Base-by-base conservation (phyloP, 2,113 vertebrate species). In the Leptodactylus fuscus region DNA sequence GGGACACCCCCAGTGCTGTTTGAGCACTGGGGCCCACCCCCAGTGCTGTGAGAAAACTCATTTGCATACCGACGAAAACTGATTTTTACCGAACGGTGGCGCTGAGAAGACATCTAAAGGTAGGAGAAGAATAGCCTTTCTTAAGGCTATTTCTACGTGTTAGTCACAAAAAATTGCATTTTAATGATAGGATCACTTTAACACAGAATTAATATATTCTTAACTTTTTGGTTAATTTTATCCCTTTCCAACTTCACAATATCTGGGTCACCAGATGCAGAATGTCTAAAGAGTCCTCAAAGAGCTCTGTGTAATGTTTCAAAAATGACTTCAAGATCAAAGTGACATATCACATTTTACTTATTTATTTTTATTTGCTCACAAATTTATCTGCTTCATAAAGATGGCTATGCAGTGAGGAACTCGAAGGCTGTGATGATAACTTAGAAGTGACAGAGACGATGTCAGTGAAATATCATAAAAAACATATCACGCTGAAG, bases 321-420 rank as follows among this genome's bases (percentile, higher is more conserved):
- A 49, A 53, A 34, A 79, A 85, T 79, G 15, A 70, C 75, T 70
- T 67, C 10, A 16, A 85, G 60, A 85, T 79, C 75, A 79, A 55
- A 79, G 75, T 53, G 75, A 85, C 75, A 70, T 53, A 70, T 85
- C 65, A 78, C 74, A 53, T 76, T 85, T 69, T 77, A 78, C 73
- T 84, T 84, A 84, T 77, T 85, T 85, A 78, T 85, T 85, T 77
- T 78, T 78, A 85, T 78, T 78, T 85, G 74, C 83, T 36, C 13
- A 22, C 44, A 69, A 77, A 85, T 67, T 51, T 65, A 78, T 85
- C 76, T 77, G 24, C 73, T 51, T 76, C 44, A 67, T 73, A 78
- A 60, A 80, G 76, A 73, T 5, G 67, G 49, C 29, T 15, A 29
- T 32, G 49, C 76, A 44, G 53, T 2, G 77, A 36, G 38, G 48